phyloP scores from a whole-genome alignment of 2,888 invertebrate genomes.

The Bombyx huttoni region DNA sequence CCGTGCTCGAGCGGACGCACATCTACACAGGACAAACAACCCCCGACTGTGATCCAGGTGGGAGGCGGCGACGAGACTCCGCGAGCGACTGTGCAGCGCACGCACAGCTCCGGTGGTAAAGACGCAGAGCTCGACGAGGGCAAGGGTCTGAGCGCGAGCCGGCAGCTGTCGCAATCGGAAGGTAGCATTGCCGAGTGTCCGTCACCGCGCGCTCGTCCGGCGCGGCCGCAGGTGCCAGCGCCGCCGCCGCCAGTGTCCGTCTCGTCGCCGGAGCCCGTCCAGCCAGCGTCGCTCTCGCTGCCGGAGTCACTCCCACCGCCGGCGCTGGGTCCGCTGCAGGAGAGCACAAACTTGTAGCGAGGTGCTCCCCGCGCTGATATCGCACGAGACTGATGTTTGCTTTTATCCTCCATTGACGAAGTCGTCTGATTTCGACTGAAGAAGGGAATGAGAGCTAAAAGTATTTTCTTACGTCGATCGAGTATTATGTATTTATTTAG shows the following conservation, averaged over 20 bases:
- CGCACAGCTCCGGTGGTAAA: conserved; percentile 58
- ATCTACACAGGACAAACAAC: conserved; percentile 81
- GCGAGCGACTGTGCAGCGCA: conserved; percentile 53
- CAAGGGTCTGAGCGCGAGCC: conserved; percentile 41
- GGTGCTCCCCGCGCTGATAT: conserved; percentile 5
- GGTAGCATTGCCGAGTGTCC: conserved; percentile 73
- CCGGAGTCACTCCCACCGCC: conserved; percentile 4
- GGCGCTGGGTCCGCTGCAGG: conserved; percentile 18
- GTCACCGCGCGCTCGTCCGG: conserved; percentile 44
- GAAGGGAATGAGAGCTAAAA: conserved; percentile 11
- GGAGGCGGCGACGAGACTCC: conserved; percentile 38
- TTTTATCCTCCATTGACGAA: conserved; percentile 14
- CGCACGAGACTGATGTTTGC: conserved; percentile 2
- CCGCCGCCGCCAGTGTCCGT: conserved; percentile 39
- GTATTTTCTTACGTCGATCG: conserved; percentile 33
- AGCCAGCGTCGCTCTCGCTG: conserved; percentile 11
- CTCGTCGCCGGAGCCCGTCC: conserved; percentile 22
- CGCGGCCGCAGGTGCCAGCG: conserved; percentile 39
- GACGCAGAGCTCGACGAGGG: conserved; percentile 54
- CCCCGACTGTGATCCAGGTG: conserved; percentile 78
- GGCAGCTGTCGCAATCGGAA: conserved; percentile 72
- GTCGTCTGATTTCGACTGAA: conserved; percentile 14
- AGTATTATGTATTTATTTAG: conserved; percentile 56
- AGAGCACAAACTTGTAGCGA: conserved; percentile 50
- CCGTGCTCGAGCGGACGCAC: conserved; percentile 77